Base-by-base conservation (phyloP, 1,140 invertebrate genomes). In the Chironomus striatipennis region DNA sequence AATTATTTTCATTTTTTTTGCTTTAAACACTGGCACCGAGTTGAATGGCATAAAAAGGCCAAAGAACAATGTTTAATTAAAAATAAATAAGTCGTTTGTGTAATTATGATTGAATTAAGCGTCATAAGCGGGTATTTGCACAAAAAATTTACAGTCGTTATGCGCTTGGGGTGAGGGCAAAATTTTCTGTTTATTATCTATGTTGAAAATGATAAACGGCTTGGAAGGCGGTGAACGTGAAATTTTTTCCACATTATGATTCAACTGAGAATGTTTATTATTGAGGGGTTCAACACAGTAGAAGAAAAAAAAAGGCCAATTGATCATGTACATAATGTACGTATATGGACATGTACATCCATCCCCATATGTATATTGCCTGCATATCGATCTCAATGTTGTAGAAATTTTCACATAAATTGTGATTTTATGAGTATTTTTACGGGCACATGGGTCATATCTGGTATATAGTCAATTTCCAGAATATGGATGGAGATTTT, bases 51-150 rank as follows among this genome's bases (percentile, higher is more conserved):
- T 5, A 57, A 15, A 47, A 15, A 47, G 43, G 47, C 47, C 47
- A 57, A n/a, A 57, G 47, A 57, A 57, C 47, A 57, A n/a, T 57
- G 47, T 57, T 57, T 57, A 57, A 57, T 57, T 57, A 57, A 57
- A 57, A 57, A 57, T 57, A 57, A 57, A 57, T 57, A 57, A 57
- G 47, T 57, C 47, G 47, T 57, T 34, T 57, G 12, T 57, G 47
- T 57, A 57, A 57, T 57, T 57, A 57, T 57, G 47, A 57, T 57
- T 57, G 47, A 57, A 57, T 57, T 57, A 57, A 57, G 24, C 24
- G 24, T 34, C 24, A 34, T 34, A 34, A 34, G 47, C 47, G 47
- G 47, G 47, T 57, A 57, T 57, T 57, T 57, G 12, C 47, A 57
- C 47, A 57, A 34, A 34, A 34, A 34, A 2, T 34, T 34, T 34